phyloP scores from a whole-genome alignment of 23 tunicate species.

The Oikopleura dioica region DNA sequence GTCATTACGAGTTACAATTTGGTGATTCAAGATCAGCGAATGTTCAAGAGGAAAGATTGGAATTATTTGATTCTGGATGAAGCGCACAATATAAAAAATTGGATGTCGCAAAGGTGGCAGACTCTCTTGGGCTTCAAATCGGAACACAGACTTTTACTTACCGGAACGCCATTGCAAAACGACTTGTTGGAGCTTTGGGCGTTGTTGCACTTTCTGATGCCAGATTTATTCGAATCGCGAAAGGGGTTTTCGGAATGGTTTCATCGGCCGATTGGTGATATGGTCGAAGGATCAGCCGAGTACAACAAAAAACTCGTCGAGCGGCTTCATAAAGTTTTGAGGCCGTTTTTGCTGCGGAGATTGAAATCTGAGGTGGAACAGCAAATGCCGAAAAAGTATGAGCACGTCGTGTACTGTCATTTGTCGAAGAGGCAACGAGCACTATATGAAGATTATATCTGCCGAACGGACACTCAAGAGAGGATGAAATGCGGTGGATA shows the following conservation, averaged over 20 bases:
- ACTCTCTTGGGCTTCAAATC: conserved; percentile 69
- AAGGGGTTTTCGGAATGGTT: conserved; percentile 51
- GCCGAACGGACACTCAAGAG: conserved; percentile 26
- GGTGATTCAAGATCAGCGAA: conserved; percentile 47
- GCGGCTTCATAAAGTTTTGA: conserved; percentile 70
- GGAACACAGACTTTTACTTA: conserved; percentile 55
- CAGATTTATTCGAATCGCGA: conserved; percentile 77
- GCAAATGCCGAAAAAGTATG: conserved; percentile 95
- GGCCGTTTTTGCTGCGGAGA: conserved; percentile 71
- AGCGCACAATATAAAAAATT: conserved; percentile 16
- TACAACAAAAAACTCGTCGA: conserved; percentile 47
- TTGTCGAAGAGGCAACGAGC: conserved; percentile 67
- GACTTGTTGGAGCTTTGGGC: conserved; percentile 94
- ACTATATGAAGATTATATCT: conserved; percentile 27
- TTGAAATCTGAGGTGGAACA: conserved; percentile 79
- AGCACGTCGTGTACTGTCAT: conserved; percentile 72
- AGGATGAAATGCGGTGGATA: conserved; percentile 57
- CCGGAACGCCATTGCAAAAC: conserved; percentile 95
- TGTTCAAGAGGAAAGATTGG: conserved; percentile 70
- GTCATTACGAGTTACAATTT: conserved; percentile 77
- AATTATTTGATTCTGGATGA: conserved; percentile 77
- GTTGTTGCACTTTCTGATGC: conserved; percentile 93
- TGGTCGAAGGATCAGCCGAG: conserved; percentile 14
- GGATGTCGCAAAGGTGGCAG: conserved; percentile 31
- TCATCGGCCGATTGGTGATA: not conserved